phyloP scores from a whole-genome alignment of 2,113 vertebrate species.

The Plecotus auritus region DNA sequence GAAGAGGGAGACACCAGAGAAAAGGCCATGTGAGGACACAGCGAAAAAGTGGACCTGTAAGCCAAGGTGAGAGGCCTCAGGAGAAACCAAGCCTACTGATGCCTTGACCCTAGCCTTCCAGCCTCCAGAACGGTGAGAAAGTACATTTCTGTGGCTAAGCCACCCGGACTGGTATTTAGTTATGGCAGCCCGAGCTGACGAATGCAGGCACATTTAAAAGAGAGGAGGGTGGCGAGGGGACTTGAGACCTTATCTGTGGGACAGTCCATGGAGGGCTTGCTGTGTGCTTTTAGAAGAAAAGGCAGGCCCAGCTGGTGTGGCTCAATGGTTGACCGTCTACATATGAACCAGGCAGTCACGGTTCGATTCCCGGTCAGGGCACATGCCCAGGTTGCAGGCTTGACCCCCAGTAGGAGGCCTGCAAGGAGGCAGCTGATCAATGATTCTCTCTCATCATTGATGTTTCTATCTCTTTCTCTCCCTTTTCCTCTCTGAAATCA shows the following conservation, averaged over 20 bases:
- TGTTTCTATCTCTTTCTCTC: too few species aligned
- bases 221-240: not conserved
- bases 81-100: not conserved
- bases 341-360: too few species aligned
- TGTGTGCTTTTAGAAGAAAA: too few species aligned
- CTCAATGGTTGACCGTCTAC: too few species aligned
- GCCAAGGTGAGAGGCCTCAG: not conserved
- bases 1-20: not conserved
- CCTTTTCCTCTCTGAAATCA: too few species aligned
- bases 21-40: not conserved
- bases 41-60: rapidly evolving
- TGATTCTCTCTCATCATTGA: too few species aligned
- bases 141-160: not conserved
- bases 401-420: too few species aligned
- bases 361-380: too few species aligned
- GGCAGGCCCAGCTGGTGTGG: not conserved
- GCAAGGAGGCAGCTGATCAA: too few species aligned
- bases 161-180: not conserved
- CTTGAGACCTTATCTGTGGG: not conserved
- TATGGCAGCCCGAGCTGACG: not conserved
- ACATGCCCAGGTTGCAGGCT: too few species aligned
- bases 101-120: not conserved
- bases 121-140: not conserved
- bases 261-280: not conserved
- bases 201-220: not conserved